Conservation (phyloP, 2,888 invertebrate genomes). For the Odontocolon sp. region DNA sequence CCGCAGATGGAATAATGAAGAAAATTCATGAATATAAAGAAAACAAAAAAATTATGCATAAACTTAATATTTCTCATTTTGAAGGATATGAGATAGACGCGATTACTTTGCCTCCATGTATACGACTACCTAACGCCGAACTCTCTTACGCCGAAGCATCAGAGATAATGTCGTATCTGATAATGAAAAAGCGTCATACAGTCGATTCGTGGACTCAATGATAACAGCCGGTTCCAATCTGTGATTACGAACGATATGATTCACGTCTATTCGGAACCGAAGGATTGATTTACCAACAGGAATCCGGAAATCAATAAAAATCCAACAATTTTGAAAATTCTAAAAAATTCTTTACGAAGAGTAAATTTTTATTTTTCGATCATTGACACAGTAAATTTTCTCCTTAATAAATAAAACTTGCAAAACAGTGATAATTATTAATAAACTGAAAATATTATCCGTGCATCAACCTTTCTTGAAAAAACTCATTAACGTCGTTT, state of each 20-base stretch:
- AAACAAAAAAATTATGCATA: neutral
- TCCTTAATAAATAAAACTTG: neutral
- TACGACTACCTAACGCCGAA: conserved; percentile 30
- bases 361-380: neutral
- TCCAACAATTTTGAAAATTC: neutral
- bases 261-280: conserved; percentile 43
- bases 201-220: conserved; percentile 55
- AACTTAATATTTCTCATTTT: conserved; percentile 27
- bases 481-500: conserved; percentile 76
- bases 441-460: neutral
- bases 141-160: too few species aligned
- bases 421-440: neutral
- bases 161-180: conserved; percentile 72
- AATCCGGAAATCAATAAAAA: neutral
- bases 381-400: neutral
- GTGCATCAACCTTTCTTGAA: conserved; percentile 74
- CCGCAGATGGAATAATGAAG: conserved; percentile 59
- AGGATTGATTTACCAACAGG: neutral
- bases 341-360: too few species aligned
- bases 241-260: conserved; percentile 36
- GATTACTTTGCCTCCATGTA: neutral
- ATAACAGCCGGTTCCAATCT: conserved; percentile 47
- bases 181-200: conserved; percentile 60
- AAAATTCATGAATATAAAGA: conserved; percentile 57
- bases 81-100: neutral